A percentile compares a stretch with the other conserved stretches of the same genome.
phyloP scores from a whole-genome alignment of 1,140 invertebrate genomes.

The Subanguina moxae region DNA sequence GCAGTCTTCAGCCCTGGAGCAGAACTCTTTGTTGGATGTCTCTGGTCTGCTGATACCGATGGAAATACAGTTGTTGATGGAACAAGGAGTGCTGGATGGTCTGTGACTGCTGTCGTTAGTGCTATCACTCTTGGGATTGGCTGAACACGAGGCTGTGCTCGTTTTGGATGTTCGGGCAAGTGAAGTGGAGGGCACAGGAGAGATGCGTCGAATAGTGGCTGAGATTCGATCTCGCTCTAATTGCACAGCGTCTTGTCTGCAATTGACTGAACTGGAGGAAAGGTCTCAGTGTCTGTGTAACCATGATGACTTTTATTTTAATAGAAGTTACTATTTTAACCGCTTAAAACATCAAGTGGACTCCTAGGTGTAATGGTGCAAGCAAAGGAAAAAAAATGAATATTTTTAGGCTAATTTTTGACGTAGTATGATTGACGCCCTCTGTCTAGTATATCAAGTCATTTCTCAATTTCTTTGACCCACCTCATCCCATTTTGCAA shows the following conservation, averaged over 20 bases:
- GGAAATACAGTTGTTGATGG: neutral
- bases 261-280: too few relatives aligned
- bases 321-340: too few relatives aligned
- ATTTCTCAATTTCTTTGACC: too few relatives aligned
- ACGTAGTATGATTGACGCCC: too few relatives aligned
- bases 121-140: neutral
- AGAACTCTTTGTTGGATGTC: neutral
- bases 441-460: too few relatives aligned
- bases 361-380: too few relatives aligned
- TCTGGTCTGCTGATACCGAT: neutral
- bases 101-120: neutral
- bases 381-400: too few relatives aligned
- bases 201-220: slow-evolving; percentile 7
- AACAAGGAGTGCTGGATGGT: neutral
- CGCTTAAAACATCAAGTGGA: too few relatives aligned
- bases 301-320: too few relatives aligned
- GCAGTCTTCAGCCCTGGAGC: slow-evolving; percentile 15
- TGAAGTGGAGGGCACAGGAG: neutral
- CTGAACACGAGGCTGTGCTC: neutral
- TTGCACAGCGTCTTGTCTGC: slow-evolving; percentile 8
- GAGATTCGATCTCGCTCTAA: slow-evolving; percentile 15
- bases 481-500: too few relatives aligned
- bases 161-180: neutral
- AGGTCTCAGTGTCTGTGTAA: too few relatives aligned
- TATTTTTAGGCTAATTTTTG: too few relatives aligned